Percentiles rank a stretch among this genome's conserved stretches.
phyloP scores from a whole-genome alignment of 2,888 invertebrate species.

The Leptodirus hochenwartii region DNA sequence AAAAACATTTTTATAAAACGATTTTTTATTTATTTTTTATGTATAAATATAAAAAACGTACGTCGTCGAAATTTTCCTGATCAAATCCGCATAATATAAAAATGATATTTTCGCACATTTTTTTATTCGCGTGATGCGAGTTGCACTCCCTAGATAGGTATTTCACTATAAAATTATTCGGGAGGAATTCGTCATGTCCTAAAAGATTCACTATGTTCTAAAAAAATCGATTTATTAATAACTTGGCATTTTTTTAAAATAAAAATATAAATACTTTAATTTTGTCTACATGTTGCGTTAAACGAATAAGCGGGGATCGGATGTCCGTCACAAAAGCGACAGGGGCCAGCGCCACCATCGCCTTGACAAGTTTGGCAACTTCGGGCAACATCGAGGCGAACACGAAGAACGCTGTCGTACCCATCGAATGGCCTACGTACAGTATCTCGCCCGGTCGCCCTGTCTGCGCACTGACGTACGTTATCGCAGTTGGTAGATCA shows the following conservation, averaged over 20 bases:
- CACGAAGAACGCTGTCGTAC: slow-evolving; percentile 56
- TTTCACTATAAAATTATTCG: slow-evolving; percentile 40
- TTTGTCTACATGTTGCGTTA: slow-evolving; percentile 46
- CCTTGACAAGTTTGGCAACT: slow-evolving; percentile 44
- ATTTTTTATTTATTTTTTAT: slow-evolving; percentile 3
- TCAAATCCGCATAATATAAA: slow-evolving; percentile 60
- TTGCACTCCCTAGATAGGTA: slow-evolving; percentile 46
- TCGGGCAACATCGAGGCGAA: slow-evolving; percentile 47
- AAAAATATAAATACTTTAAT: slow-evolving; percentile 38
- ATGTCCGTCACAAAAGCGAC: slow-evolving; percentile 48
- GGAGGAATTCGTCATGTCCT: slow-evolving; percentile 55
- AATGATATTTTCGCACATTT: slow-evolving; percentile 52
- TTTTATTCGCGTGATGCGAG: slow-evolving; percentile 33
- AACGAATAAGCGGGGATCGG: slow-evolving; percentile 42
- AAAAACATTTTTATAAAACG: slow-evolving; percentile 5
- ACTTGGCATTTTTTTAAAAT: no score
- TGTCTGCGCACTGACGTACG: slow-evolving; percentile 40
- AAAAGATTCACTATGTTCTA: slow-evolving; percentile 42
- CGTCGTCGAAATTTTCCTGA: slow-evolving; percentile 42
- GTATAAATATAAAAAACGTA: slow-evolving; percentile 17
- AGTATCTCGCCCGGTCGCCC: slow-evolving; percentile 32
- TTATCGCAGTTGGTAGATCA: slow-evolving; percentile 72
- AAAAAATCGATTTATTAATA: no score
- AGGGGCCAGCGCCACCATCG: slow-evolving; percentile 51
- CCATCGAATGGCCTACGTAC: slow-evolving; percentile 85